These are phyloP conservation scores for Empidonax alnorum DNA, from an alignment of 2,113 vertebrate species.

Conservation along the genomic window DNA sequence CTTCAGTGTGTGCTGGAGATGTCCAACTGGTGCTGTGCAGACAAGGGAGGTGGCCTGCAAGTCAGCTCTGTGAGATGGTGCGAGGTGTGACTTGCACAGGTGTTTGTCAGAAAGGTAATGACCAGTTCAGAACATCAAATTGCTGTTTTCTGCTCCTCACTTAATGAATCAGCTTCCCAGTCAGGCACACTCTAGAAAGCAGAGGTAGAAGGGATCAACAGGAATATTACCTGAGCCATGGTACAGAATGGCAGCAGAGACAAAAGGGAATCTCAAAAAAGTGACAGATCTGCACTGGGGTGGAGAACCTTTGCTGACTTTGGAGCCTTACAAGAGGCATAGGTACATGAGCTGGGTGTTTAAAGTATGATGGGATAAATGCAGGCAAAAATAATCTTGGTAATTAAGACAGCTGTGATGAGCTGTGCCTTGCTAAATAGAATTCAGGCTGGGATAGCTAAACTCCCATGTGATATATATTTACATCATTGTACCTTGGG, in stretches of 20 bases:
- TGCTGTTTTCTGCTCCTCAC: not conserved
- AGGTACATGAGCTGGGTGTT: not conserved
- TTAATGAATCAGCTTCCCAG: not conserved
- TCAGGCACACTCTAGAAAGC: not conserved
- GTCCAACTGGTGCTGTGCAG: not conserved
- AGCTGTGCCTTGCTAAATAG: not conserved
- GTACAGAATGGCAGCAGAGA: not conserved
- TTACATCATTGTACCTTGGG: not conserved
- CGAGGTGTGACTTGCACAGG: not conserved
- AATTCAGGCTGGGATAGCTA: not conserved
- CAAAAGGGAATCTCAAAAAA: not conserved
- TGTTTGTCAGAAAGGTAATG: not conserved
- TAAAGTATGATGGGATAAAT: not conserved
- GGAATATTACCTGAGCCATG: not conserved
- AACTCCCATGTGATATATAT: not conserved
- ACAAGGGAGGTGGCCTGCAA: not conserved
- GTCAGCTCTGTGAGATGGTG: not conserved
- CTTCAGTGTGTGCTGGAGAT: not conserved
- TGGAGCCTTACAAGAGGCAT: not conserved
- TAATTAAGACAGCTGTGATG: not conserved
- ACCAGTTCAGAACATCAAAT: constrained; percentile 8
- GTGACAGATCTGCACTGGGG: not conserved
- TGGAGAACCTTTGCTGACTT: not conserved
- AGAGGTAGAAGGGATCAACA: not conserved
- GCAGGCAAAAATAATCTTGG: not conserved